A percentile compares a stretch with the other conserved stretches of the same genome.
Evolutionary conservation across 2,113 vertebrate species (phyloP).

Genomic region (Alces alces): DNA sequence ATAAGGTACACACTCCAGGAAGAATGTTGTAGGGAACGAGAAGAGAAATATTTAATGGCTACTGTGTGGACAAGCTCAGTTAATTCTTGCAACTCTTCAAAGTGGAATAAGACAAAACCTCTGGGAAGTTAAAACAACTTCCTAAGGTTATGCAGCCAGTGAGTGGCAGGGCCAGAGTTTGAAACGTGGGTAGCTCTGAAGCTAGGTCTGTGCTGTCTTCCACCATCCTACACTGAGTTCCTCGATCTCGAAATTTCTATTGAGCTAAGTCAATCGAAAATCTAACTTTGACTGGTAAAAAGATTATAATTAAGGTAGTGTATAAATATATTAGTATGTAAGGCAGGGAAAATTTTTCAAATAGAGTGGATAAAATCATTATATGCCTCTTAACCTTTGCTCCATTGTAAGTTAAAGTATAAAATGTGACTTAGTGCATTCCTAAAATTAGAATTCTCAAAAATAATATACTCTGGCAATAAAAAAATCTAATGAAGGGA

Average conservation of each 20-base stretch:
- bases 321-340: background rate
- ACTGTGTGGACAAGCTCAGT: background rate
- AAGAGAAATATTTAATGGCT: background rate
- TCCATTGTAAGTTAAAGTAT: conserved; percentile 28
- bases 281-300: background rate
- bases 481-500: background rate
- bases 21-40: background rate
- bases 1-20: background rate
- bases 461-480: background rate
- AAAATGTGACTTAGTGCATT: conserved; percentile 2
- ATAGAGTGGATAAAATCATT: background rate
- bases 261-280: background rate
- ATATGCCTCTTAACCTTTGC: conserved; percentile 21
- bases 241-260: background rate
- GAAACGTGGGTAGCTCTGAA: background rate
- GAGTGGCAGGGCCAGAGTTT: background rate
- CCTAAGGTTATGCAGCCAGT: background rate
- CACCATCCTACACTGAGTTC: background rate
- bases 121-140: background rate
- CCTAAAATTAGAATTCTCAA: conserved; percentile 39
- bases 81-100: background rate
- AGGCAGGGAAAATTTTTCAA: background rate
- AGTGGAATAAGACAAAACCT: background rate
- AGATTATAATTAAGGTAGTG: background rate
- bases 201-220: background rate